A percentile compares a stretch with the other conserved stretches of the same genome.
These are phyloP conservation scores for Antheraea pernyi DNA, from an alignment of 1,140 invertebrate genomes.

Conservation along the genomic window DNA sequence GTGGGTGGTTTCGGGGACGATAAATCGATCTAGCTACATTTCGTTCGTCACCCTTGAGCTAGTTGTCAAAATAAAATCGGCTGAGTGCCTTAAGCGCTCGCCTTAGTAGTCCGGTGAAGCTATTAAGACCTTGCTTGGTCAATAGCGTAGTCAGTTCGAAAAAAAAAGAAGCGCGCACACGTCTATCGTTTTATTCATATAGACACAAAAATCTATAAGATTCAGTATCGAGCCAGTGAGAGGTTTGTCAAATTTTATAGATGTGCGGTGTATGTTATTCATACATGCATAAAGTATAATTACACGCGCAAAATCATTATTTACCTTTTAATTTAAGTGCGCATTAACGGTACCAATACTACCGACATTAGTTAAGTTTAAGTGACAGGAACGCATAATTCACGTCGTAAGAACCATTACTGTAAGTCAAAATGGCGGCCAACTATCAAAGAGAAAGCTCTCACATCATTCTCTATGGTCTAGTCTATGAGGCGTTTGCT, in stretches of 20 bases:
- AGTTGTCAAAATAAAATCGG: too few species aligned
- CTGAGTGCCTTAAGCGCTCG: too few species aligned
- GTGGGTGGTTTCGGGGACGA: too few species aligned
- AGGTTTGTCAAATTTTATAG: not conserved
- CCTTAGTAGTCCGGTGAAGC: too few species aligned
- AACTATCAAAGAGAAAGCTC: conserved; percentile 77
- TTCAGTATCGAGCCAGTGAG: not conserved
- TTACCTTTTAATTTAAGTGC: conserved; percentile 55
- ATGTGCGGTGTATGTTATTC: not conserved
- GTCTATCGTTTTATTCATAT: too few species aligned
- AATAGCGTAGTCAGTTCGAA: too few species aligned
- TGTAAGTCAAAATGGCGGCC: conserved; percentile 76
- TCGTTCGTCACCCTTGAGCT: too few species aligned
- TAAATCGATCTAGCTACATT: too few species aligned
- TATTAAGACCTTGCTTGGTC: too few species aligned
- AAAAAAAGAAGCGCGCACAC: too few species aligned
- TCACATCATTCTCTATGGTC: conserved; percentile 75
- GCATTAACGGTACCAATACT: conserved; percentile 58
- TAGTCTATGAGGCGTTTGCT: conserved; percentile 56
- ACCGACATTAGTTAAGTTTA: conserved; percentile 67
- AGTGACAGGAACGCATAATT: conserved; percentile 71
- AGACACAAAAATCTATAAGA: not conserved
- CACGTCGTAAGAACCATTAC: conserved; percentile 69
- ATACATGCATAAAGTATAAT: not conserved
- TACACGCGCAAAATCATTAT: conserved; percentile 12